Percentiles rank a stretch among this genome's conserved stretches.
phyloP scores from a whole-genome alignment of 2,888 invertebrate genomes.

The Auanema sp. region DNA sequence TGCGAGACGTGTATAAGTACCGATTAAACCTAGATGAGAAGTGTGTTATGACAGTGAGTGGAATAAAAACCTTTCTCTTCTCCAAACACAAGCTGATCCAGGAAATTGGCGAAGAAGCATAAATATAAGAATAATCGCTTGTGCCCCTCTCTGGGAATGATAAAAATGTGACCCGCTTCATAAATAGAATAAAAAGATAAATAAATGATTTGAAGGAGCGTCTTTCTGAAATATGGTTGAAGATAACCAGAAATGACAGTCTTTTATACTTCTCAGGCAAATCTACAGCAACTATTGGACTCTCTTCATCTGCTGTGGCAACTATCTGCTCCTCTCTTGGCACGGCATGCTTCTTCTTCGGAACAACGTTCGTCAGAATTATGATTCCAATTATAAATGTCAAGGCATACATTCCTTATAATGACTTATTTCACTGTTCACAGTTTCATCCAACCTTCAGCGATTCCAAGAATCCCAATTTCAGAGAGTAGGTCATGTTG shows the following conservation, averaged over 20 bases:
- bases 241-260: conserved; percentile 4
- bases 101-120: conserved; percentile 53
- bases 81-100: conserved; percentile 58
- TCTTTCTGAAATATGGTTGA: conserved; percentile 15
- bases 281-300: neutral
- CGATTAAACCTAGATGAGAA: conserved; percentile 41
- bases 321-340: conserved; percentile 6
- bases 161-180: conserved; percentile 44
- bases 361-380: conserved; percentile 27
- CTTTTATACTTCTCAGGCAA: neutral
- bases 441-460: conserved; percentile 25
- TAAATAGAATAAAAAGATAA: conserved; percentile 44
- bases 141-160: conserved; percentile 38
- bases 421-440: neutral
- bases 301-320: neutral
- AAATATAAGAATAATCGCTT: conserved; percentile 47
- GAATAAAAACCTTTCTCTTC: conserved; percentile 50
- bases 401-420: conserved; percentile 22
- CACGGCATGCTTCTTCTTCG: conserved; percentile 15
- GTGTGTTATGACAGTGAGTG: conserved; percentile 2
- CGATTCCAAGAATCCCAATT: conserved; percentile 35
- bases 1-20: conserved; percentile 53
- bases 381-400: conserved; percentile 16
- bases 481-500: conserved; percentile 27
- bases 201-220: conserved; percentile 28